Evolutionary conservation across 2,888 invertebrate genomes (phyloP).

Genomic region (Hyposoter didymator): DNA sequence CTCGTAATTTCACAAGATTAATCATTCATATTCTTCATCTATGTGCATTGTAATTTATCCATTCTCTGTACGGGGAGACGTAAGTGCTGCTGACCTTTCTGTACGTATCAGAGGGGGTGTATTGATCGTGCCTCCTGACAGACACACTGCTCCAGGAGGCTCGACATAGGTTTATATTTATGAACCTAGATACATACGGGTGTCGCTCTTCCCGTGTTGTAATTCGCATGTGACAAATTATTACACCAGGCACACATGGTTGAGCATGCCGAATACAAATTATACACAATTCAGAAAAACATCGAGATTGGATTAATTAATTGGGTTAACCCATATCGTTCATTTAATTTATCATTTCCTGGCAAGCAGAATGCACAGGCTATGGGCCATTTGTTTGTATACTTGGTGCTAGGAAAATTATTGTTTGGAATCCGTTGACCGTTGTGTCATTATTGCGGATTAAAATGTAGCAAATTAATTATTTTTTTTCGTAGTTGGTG

Average conservation of each 20-base stretch:
- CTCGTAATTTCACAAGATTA: not conserved
- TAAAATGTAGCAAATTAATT: not conserved
- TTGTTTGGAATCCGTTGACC: not conserved
- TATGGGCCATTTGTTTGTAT: not conserved
- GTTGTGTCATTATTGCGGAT: too few relatives aligned
- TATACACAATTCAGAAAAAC: not conserved
- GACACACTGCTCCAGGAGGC: slow-evolving; percentile 53
- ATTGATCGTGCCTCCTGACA: slow-evolving; percentile 68
- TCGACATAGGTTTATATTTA: slow-evolving; percentile 41
- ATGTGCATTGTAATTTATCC: not conserved
- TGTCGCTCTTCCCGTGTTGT: slow-evolving; percentile 1
- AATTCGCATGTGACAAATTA: not conserved
- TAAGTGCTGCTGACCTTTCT: slow-evolving; percentile 72
- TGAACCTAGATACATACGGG: slow-evolving; percentile 33
- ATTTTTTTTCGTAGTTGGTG: not conserved
- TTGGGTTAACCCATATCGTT: not conserved
- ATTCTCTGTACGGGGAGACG: slow-evolving; percentile 46
- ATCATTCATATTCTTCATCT: not conserved
- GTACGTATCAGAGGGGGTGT: slow-evolving; percentile 50
- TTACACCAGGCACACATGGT: not conserved
- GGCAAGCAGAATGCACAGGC: not conserved
- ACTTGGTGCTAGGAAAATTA: not conserved
- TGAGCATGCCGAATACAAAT: not conserved
- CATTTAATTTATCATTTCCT: not conserved
- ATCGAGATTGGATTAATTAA: not conserved